These are phyloP conservation scores for Pasiphila rectangulata DNA, from an alignment of 2,888 invertebrate species.

Conservation along the genomic window DNA sequence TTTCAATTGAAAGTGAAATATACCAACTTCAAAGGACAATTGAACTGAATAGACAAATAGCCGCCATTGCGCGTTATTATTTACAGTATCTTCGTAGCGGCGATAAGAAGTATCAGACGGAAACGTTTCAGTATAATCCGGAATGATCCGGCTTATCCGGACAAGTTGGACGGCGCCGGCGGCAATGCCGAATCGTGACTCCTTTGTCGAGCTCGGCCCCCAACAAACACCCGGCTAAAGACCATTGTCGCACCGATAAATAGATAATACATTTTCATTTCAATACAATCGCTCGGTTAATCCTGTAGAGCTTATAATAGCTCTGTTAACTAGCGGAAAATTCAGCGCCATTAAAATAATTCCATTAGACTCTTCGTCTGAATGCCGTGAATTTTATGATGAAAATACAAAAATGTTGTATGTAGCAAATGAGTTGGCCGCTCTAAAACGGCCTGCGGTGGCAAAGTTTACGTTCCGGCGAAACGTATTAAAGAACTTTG, in stretches of 20 bases:
- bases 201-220: slow-evolving; percentile 45
- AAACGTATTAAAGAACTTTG: slow-evolving; percentile 29
- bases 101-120: slow-evolving; percentile 52
- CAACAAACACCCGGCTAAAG: slow-evolving; percentile 42
- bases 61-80: slow-evolving; percentile 41
- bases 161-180: slow-evolving; percentile 47
- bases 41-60: slow-evolving; percentile 31
- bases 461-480: slow-evolving; percentile 25
- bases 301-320: slow-evolving; percentile 18
- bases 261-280: slow-evolving; percentile 24
- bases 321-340: slow-evolving; percentile 13
- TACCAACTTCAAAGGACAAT: slow-evolving; percentile 22
- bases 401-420: slow-evolving; percentile 13
- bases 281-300: slow-evolving; percentile 11
- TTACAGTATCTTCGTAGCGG: slow-evolving; percentile 42
- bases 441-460: slow-evolving; percentile 21
- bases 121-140: slow-evolving; percentile 58
- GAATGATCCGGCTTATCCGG: slow-evolving; percentile 69
- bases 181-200: slow-evolving; percentile 43
- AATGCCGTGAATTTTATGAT: slow-evolving; percentile 16
- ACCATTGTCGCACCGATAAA: slow-evolving; percentile 37
- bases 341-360: slow-evolving; percentile 26
- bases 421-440: slow-evolving; percentile 20
- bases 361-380: slow-evolving; percentile 20
- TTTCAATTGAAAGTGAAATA: not conserved